Evolutionary conservation across 2,888 invertebrate species (phyloP), one percentile per base, ranked within the genome.

Genomic region (Phalera bucephala): DNA sequence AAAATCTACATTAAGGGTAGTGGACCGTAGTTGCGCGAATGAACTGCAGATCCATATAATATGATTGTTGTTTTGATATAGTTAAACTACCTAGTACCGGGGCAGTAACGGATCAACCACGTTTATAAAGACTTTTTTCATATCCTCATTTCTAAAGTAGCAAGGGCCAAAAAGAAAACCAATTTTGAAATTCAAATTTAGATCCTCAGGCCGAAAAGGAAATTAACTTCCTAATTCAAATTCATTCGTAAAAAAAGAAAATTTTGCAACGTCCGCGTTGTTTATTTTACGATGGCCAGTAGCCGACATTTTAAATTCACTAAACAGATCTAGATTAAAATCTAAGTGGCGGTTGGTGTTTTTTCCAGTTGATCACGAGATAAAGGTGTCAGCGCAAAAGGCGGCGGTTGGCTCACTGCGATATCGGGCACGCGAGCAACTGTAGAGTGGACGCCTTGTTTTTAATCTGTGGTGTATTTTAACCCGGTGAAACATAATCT

Each of bases 351-450:
- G 40, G 35, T 44, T 37, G 33, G 23, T 19, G 39, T 49, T 55
- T 49, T 55, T 62, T 49, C 52, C 28, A 39, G 37, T 37, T 38
- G 46, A 49, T 58, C 40, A 36, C 38, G 29, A 53, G 69, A 65
- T 68, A 64, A 56, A 63, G 51, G 57, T 56, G 64, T 64, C 63
- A 58, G 63, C 50, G 44, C 40, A 42, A 40, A 39, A 39, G 45
- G 39, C 37, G 29, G 25, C 21, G 23, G 29, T 7, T 15, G 22
- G 26, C 26, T 10, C 23, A 32, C 40, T 25, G 45, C 33, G 57
- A 58, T 61, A 58, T 33, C 37, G 36, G 40, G 42, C 69, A 65
- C 64, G 66, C 64, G 49, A 62, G 41, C 48, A n/a, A n/a, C n/a
- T 39, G 39, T 32, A 31, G 4, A 27, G 27, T 14, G 27, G 27